These are phyloP conservation scores for Lepidothrix coronata DNA, from an alignment of 2,113 vertebrate genomes.

Conservation along the genomic window DNA sequence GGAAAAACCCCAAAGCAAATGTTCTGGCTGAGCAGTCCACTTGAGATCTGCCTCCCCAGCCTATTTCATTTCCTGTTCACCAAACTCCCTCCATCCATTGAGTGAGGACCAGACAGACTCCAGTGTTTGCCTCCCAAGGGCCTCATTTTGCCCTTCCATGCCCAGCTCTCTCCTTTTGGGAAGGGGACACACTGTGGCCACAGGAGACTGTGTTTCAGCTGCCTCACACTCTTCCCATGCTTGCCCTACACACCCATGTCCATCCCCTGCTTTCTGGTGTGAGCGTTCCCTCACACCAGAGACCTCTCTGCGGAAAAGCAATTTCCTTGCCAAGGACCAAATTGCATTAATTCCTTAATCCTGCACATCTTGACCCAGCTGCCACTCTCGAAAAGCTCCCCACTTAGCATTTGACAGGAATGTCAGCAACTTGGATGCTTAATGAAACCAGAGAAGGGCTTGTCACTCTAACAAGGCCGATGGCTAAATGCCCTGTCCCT, in stretches of 20 bases:
- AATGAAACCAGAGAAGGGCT: neutral
- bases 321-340: neutral
- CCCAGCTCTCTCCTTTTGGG: neutral
- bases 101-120: neutral
- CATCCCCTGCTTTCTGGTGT: neutral
- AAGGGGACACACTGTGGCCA: neutral
- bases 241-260: neutral
- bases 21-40: neutral
- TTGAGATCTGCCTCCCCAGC: neutral
- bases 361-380: neutral
- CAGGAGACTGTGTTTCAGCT: neutral
- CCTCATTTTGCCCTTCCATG: no score
- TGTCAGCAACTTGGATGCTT: neutral
- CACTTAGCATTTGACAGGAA: neutral
- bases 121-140: neutral
- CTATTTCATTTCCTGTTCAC: neutral
- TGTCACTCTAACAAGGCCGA: neutral
- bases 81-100: neutral
- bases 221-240: rapidly evolving
- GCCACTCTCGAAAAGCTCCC: neutral
- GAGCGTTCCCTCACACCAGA: neutral
- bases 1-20: neutral
- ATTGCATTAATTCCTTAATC: neutral
- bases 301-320: neutral
- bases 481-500: neutral